A percentile compares a stretch with the other conserved stretches of the same genome.
These are phyloP conservation scores for Tuberolachnus salignus DNA, from an alignment of 2,888 invertebrate species.

Conservation along the genomic window DNA sequence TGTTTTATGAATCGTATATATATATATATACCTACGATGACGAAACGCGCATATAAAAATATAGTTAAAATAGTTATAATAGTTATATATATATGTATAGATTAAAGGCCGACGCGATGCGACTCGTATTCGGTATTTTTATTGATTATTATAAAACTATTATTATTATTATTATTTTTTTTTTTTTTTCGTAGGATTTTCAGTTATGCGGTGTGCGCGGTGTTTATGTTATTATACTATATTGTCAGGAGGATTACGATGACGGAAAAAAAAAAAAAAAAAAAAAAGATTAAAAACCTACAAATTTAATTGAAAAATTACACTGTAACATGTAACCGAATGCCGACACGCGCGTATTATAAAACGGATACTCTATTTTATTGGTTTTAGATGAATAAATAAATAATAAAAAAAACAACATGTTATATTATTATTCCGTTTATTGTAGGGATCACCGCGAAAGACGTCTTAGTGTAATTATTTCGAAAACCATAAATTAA, in stretches of 20 bases:
- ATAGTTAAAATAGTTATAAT: constrained; percentile 48
- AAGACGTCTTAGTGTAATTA: too few species aligned
- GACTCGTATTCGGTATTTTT: constrained; percentile 42
- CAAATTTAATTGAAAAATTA: background rate
- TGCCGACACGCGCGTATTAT: background rate
- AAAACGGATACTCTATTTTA: too few species aligned
- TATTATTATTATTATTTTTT: too few species aligned
- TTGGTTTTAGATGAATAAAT: too few species aligned
- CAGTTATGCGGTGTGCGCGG: too few species aligned
- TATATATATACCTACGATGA: constrained; percentile 26
- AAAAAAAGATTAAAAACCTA: background rate
- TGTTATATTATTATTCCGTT: too few species aligned
- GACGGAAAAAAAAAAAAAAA: too few species aligned
- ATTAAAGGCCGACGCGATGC: constrained; percentile 47
- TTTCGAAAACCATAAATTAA: too few species aligned
- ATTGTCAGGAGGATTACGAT: constrained; percentile 17
- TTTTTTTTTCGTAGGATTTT: too few species aligned
- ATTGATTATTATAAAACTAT: constrained; percentile 30
- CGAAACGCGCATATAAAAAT: constrained; percentile 42
- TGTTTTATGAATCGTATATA: constrained; percentile 35
- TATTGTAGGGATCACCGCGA: too few species aligned
- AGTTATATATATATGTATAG: too few species aligned
- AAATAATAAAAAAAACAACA: too few species aligned
- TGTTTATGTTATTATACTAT: background rate
- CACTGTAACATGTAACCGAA: background rate